Evolutionary conservation across 2,888 invertebrate genomes (phyloP).

Genomic region (Pollenia amentaria): DNA sequence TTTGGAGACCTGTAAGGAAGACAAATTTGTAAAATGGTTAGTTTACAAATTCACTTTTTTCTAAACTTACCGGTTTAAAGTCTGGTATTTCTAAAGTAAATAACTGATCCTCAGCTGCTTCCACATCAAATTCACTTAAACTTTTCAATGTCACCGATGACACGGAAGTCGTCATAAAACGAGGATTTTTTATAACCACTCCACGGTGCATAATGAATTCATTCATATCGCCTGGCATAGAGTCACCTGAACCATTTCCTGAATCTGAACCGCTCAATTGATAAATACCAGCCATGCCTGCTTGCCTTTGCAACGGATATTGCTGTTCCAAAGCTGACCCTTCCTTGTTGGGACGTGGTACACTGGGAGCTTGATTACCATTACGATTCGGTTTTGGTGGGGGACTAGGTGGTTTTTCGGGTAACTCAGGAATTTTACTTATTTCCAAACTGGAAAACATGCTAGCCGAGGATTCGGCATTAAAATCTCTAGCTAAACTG

Average conservation of each 20-base stretch:
- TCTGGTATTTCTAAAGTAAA: slow-evolving; percentile 85
- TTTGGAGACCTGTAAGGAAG: slow-evolving; percentile 85
- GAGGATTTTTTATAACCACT: slow-evolving; percentile 89
- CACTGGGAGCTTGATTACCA: not conserved
- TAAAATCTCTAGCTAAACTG: slow-evolving; percentile 79
- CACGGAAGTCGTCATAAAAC: slow-evolving; percentile 87
- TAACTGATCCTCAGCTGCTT: slow-evolving; percentile 88
- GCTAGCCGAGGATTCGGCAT: slow-evolving; percentile 84
- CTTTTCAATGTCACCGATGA: slow-evolving; percentile 89
- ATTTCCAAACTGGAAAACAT: slow-evolving; percentile 86
- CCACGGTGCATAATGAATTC: slow-evolving; percentile 85
- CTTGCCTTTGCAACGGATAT: slow-evolving; percentile 82
- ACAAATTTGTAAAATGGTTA: not conserved
- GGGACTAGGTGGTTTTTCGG: slow-evolving; percentile 85
- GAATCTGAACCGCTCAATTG: slow-evolving; percentile 95
- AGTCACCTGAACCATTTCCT: slow-evolving; percentile 95
- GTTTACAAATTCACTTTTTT: not conserved
- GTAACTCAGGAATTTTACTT: slow-evolving; percentile 86
- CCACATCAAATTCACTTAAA: slow-evolving; percentile 87
- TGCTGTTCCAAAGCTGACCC: slow-evolving; percentile 79
- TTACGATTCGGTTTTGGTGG: slow-evolving; percentile 86
- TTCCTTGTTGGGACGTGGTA: slow-evolving; percentile 81
- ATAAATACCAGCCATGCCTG: slow-evolving; percentile 87
- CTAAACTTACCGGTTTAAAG: slow-evolving; percentile 79
- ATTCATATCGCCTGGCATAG: slow-evolving; percentile 86